These are phyloP conservation scores for Epistrophella euchroma DNA, from an alignment of 2,888 invertebrate species.

Conservation along the genomic window DNA sequence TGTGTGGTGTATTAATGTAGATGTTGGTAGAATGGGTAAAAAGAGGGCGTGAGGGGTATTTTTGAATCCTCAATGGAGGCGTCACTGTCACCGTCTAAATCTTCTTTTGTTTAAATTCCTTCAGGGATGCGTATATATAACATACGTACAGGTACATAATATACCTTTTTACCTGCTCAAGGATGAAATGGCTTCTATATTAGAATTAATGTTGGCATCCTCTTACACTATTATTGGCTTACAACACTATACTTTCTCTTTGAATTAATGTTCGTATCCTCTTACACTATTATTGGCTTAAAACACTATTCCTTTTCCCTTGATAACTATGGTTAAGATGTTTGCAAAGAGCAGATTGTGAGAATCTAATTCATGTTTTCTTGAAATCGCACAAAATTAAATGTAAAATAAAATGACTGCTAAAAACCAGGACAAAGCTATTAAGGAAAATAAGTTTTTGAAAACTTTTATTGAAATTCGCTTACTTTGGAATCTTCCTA, in stretches of 20 bases:
- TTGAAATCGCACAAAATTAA: neutral
- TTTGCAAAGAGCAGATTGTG: neutral
- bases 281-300: neutral
- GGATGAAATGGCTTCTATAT: neutral
- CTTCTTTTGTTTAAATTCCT: neutral
- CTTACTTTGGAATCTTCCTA: too few species aligned
- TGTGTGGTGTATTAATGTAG: slow-evolving; percentile 13
- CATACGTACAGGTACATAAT: neutral
- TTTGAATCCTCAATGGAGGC: neutral
- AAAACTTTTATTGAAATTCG: too few species aligned
- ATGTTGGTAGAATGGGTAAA: neutral
- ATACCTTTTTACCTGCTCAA: neutral
- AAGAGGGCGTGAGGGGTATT: neutral
- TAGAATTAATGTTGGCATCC: neutral
- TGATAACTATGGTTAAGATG: neutral
- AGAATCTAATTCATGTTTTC: neutral
- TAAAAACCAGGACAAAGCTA: neutral
- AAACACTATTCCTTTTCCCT: slow-evolving; percentile 6
- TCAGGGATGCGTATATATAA: neutral
- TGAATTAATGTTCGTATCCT: neutral
- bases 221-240: neutral
- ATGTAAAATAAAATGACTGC: neutral
- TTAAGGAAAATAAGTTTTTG: neutral
- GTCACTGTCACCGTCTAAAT: neutral
- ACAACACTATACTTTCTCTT: too few species aligned